Evolutionary conservation across 2,797 vertebrate species (phyloP).

Genomic region (Limnodromus scolopaceus): DNA sequence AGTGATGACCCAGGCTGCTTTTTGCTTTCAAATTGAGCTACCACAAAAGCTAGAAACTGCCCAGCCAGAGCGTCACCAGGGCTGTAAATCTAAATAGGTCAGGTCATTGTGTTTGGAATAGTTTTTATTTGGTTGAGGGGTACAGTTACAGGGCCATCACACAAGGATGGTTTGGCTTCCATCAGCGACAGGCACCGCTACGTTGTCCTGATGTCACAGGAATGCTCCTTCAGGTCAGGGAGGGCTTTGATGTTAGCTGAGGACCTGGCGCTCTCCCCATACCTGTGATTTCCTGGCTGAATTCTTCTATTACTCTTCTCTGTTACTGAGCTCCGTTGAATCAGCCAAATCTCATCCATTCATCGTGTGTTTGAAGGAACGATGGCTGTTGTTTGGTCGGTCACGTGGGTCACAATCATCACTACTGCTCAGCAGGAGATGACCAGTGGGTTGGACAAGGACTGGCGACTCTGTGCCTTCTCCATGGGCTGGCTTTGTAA

Average conservation of each 20-base stretch:
- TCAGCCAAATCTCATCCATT: neutral
- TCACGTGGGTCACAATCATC: conserved; percentile 31
- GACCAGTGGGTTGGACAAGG: conserved; percentile 79
- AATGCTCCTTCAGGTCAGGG: neutral
- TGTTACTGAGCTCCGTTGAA: neutral
- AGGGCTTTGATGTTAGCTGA: neutral
- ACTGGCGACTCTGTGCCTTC: conserved; percentile 72
- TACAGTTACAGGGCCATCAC: neutral
- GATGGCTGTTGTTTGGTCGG: neutral
- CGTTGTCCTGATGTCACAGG: neutral
- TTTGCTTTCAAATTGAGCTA: neutral
- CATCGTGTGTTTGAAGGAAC: neutral
- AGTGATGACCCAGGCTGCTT: neutral
- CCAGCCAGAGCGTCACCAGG: neutral
- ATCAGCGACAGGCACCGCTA: neutral
- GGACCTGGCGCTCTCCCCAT: neutral
- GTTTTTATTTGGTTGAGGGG: neutral
- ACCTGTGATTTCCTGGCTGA: neutral
- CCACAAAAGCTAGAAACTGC: neutral
- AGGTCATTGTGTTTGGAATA: neutral
- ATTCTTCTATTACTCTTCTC: neutral
- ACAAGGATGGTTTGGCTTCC: neutral
- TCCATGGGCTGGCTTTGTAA: conserved; percentile 75
- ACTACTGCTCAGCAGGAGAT: conserved; percentile 84
- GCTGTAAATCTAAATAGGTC: neutral